phyloP scores from a whole-genome alignment of 2,888 invertebrate genomes.

The Platerodrilus igneus region DNA sequence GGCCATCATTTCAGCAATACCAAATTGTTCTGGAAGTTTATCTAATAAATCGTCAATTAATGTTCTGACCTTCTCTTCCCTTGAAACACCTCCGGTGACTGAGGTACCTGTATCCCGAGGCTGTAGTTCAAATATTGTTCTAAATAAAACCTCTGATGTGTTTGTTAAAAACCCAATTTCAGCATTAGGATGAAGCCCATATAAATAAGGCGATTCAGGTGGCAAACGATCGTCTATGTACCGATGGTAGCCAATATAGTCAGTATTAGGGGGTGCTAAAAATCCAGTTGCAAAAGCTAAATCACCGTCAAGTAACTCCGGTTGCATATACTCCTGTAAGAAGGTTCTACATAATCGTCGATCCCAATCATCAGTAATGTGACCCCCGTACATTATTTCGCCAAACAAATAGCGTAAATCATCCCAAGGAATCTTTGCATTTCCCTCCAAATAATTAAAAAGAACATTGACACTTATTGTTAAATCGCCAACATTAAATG shows the following conservation, averaged over 20 bases:
- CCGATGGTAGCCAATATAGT: constrained; percentile 79
- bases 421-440: constrained; percentile 87
- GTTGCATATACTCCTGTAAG: constrained; percentile 81
- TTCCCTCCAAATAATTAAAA: constrained; percentile 86
- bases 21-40: constrained; percentile 84
- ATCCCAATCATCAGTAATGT: constrained; percentile 97
- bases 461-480: constrained; percentile 89
- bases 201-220: constrained; percentile 82
- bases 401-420: constrained; percentile 91
- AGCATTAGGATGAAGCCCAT: constrained; percentile 91
- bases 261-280: constrained; percentile 80
- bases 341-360: constrained; percentile 80
- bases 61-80: constrained; percentile 75
- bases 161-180: constrained; percentile 91
- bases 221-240: constrained; percentile 86
- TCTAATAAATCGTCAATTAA: constrained; percentile 83
- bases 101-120: constrained; percentile 74
- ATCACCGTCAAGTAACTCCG: constrained; percentile 85
- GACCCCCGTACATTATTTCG: constrained; percentile 97
- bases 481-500: constrained; percentile 80
- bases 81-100: constrained; percentile 64
- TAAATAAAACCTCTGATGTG: constrained; percentile 79
- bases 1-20: constrained; percentile 76
- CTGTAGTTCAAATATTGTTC: constrained; percentile 83
- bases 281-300: constrained; percentile 77